Base-by-base conservation (phyloP, 1,140 invertebrate genomes). In the Drusus annulatus region DNA sequence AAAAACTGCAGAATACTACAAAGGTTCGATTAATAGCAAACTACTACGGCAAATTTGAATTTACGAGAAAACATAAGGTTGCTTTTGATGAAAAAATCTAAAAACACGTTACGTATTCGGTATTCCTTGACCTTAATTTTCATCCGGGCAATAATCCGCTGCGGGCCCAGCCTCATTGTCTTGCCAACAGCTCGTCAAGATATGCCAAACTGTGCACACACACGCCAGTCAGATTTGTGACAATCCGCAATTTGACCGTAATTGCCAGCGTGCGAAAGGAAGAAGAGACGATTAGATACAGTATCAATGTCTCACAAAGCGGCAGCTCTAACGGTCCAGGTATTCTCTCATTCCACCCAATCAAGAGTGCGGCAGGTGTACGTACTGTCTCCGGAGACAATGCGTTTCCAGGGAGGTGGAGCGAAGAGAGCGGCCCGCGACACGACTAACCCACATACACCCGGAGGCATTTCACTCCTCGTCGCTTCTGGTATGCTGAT, bases 361-460 rank as follows among this genome's bases (percentile, higher is more conserved):
- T 23, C 68, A 25, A 21, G 36, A 45, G n/a, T 17, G 10, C 16
- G 16, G n/a, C 65, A 50, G 28, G 36, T 69, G 36, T 17, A n/a
- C 54, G 58, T n/a, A 28, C 71, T 60, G 25, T 56, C 71, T 16
- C 71, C 16, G 25, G 15, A 58, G 71, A 75, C 71, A 75, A 75
- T 75, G 71, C 52, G 23, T 10, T 75, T 54, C 71, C 71, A 75
- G 54, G 31, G 52, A 28, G 71, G 54, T 52, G 71, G 71, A 75
- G 36, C 71, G 31, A 56, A 74, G 71, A 75, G 71, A 56, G 68
- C 28, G 52, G 28, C 13, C 15, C 25, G 31, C 51, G 54, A 75
- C 71, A 75, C 51, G 71, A 75, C 71, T 75, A 75, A 75, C 71
- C 71, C 71, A 75, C 71, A 58, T 75, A 58, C 25, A 56, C 17